These are phyloP conservation scores for Rhynchotus rufescens DNA, from an alignment of 2,797 vertebrate species.

Conservation along the genomic window DNA sequence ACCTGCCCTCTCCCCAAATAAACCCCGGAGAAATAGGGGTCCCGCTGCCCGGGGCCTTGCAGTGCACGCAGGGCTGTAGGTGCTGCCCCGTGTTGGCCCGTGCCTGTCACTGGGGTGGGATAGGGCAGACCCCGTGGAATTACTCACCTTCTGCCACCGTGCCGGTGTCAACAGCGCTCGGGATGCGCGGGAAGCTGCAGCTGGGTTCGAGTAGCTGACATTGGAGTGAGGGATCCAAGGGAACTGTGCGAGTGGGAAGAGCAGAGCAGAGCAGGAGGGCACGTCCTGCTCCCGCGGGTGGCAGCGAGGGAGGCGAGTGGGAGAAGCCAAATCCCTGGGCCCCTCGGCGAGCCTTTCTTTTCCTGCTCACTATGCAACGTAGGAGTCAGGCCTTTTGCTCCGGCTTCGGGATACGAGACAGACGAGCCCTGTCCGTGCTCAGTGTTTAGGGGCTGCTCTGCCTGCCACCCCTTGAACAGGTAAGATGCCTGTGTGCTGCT, in stretches of 20 bases:
- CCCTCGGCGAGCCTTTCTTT: slow-evolving; percentile 40
- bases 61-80: background rate
- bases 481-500: slow-evolving; percentile 65
- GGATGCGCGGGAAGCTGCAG: background rate
- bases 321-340: background rate
- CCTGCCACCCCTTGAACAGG: slow-evolving; percentile 19
- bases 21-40: background rate
- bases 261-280: background rate
- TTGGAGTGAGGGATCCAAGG: background rate
- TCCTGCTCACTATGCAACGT: slow-evolving; percentile 67
- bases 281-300: background rate
- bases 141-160: background rate
- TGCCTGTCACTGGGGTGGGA: background rate
- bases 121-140: background rate
- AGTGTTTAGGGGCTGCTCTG: background rate
- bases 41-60: background rate
- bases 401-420: background rate
- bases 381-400: slow-evolving; percentile 46
- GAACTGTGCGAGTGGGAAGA: background rate
- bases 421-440: slow-evolving; percentile 14
- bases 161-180: background rate
- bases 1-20: background rate
- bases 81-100: fast-evolving
- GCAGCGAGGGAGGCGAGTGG: background rate
- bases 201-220: background rate